A percentile compares a stretch with the other conserved stretches of the same genome.
Conservation (phyloP, 53 echinoderm and acorn worm species). For the Holothuria leucospilota region DNA sequence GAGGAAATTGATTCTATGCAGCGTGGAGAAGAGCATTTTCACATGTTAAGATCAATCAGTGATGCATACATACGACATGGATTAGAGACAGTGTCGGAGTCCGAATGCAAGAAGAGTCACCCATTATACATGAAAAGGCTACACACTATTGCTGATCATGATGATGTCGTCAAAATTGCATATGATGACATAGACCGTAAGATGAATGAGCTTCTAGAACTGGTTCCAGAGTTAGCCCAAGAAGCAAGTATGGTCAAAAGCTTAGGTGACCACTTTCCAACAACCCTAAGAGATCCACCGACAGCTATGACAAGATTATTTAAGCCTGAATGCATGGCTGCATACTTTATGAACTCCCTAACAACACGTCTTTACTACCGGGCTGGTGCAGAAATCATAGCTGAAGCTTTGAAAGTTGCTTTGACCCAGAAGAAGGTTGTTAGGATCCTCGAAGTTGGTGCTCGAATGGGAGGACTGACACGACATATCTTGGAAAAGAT, state of each 20-base stretch:
- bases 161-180: constrained; percentile 53
- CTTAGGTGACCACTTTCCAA: constrained; percentile 85
- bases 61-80: constrained; percentile 86
- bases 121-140: constrained; percentile 73
- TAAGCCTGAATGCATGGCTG: constrained; percentile 74
- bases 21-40: constrained; percentile 64
- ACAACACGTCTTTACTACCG: constrained; percentile 85
- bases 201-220: constrained; percentile 61
- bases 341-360: constrained; percentile 81
- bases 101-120: constrained; percentile 61
- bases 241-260: constrained; percentile 79
- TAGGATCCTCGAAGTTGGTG: constrained; percentile 86
- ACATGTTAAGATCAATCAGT: constrained; percentile 63
- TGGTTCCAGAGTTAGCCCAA: constrained; percentile 76
- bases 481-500: constrained; percentile 70
- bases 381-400: constrained; percentile 69
- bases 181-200: constrained; percentile 67
- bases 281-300: constrained; percentile 77
- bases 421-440: constrained; percentile 75
- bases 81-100: constrained; percentile 70
- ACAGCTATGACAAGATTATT: constrained; percentile 83
- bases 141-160: constrained; percentile 54
- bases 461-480: constrained; percentile 87
- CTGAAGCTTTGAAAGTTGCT: constrained; percentile 70
- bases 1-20: constrained; percentile 70